These are phyloP conservation scores for Takifugu flavidus DNA, from an alignment of 2,113 vertebrate species.

Conservation along the genomic window DNA sequence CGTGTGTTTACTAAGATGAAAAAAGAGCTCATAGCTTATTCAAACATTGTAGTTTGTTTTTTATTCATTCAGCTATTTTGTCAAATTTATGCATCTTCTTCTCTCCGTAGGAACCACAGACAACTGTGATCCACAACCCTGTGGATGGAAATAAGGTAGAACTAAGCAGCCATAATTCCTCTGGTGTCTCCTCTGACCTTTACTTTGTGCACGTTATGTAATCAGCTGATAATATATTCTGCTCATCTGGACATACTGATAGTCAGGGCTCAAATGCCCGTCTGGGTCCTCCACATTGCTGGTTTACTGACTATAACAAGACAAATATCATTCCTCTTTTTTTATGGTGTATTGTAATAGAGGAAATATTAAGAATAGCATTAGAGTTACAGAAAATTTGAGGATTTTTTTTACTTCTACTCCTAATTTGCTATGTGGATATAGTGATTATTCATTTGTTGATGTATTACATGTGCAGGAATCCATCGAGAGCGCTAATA, in stretches of 20 bases:
- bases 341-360: too few relatives aligned
- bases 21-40: neutral
- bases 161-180: neutral
- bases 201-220: neutral
- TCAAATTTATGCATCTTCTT: constrained; percentile 75
- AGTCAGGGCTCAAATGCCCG: neutral
- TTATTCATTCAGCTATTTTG: constrained; percentile 7
- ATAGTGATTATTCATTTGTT: neutral
- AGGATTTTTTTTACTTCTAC: neutral
- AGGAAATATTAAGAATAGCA: too few relatives aligned
- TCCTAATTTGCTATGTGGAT: neutral
- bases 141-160: constrained; percentile 97
- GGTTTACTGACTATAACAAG: too few relatives aligned
- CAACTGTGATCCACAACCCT: constrained; percentile 97
- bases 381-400: neutral
- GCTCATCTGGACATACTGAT: neutral
- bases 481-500: constrained; percentile 96
- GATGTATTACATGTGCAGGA: constrained; percentile 72
- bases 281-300: too few relatives aligned
- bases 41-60: constrained; percentile 3
- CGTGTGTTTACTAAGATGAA: constrained; percentile 27
- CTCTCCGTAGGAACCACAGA: constrained; percentile 90
- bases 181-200: neutral
- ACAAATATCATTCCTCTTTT: too few relatives aligned
- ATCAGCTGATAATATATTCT: neutral